Percentiles rank a stretch among this genome's conserved stretches.
Evolutionary conservation across 2,797 vertebrate species (phyloP).

Genomic region (Anisognathus igniventris): DNA sequence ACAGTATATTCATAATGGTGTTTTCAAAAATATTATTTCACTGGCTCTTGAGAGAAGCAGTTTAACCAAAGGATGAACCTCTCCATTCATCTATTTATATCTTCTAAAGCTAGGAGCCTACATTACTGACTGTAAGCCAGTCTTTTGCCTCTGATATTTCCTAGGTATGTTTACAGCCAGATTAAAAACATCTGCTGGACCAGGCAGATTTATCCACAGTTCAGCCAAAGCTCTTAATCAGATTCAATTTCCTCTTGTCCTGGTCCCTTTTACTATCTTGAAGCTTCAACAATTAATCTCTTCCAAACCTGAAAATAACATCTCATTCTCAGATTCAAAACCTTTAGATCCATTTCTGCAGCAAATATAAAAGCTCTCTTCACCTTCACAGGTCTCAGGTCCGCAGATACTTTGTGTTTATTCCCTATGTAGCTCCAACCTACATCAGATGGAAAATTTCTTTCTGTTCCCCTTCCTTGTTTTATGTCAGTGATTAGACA

Average conservation of each 20-base stretch:
- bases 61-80: neutral
- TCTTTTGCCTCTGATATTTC: neutral
- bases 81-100: neutral
- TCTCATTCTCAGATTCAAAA: neutral
- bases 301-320: conserved; percentile 1
- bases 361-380: neutral
- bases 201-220: neutral
- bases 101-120: neutral
- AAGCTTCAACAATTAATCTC: neutral
- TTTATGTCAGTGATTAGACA: neutral
- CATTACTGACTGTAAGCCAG: neutral
- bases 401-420: neutral
- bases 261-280: neutral
- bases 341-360: neutral
- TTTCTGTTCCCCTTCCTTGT: neutral
- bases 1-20: neutral
- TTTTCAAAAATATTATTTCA: neutral
- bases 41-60: neutral
- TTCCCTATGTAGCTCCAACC: neutral
- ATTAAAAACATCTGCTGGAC: conserved; percentile 34
- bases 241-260: neutral
- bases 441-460: neutral
- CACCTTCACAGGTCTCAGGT: neutral
- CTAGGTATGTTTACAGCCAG: neutral
- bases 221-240: conserved; percentile 32